Base-by-base conservation (phyloP, 1,140 invertebrate species). In the Drosophila baimaii region DNA sequence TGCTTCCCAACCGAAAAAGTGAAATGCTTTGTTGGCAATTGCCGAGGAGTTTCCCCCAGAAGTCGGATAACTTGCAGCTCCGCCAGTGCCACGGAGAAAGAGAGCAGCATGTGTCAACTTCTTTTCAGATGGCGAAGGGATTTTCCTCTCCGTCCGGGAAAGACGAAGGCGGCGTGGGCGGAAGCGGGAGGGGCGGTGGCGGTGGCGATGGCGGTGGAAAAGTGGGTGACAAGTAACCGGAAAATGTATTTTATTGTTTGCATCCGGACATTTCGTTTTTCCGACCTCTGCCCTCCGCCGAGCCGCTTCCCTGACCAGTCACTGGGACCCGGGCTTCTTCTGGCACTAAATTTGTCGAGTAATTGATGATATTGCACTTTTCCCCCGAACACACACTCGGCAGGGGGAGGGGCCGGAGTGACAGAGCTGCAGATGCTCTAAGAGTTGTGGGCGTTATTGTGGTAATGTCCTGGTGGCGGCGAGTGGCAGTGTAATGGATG, bases 211-310 rank as follows among this genome's bases (percentile, higher is more conserved):
- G 39, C 77, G 47, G 68, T 78, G 64, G 73, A 80, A 89, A 89
- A 89, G 69, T 89, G 81, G 84, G 84, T 89, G 84, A 89, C 84
- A 89, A 89, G 84, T 84, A 89, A 89, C 84, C 84, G 84, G 84
- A 89, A 89, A 89, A 89, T 90, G 84, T 89, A 90, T 89, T 89
- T 89, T 89, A 89, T 89, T 89, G 84, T 89, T 89, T 89, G 85
- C 85, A 84, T 89, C 84, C 84, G 85, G 81, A 73, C 84, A 83
- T 84, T 83, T 89, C 77, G 76, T 70, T 89, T 77, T 73, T 63
- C 71, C 76, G 76, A 78, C 61, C 71, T 72, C 74, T 64, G 47
- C 47, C 59, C 59, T 31, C 33, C 35, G 37, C 27, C 39, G 39
- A 55, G 43, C 15, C 43, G 37, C 58, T 12, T 17, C 51, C 43